Percentiles rank a stretch among this genome's conserved stretches.
These are phyloP conservation scores for Ectemnius lituratus DNA, from an alignment of 2,888 invertebrate genomes.

Conservation along the genomic window DNA sequence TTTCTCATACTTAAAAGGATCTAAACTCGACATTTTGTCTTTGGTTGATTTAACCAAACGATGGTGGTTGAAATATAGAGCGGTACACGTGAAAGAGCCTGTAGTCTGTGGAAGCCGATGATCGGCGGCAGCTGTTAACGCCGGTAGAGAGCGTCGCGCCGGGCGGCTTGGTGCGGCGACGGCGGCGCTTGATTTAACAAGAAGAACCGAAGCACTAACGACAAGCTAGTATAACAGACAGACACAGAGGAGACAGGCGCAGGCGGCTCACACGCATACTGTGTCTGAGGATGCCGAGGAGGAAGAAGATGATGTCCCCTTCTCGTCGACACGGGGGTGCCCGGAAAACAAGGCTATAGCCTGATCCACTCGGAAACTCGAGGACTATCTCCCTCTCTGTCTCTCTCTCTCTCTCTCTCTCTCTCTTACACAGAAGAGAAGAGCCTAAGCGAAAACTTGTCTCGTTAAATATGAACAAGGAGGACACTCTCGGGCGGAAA, in stretches of 20 bases:
- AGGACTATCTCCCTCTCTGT: conserved; percentile 35
- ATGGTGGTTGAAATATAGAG: no score
- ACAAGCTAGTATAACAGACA: conserved; percentile 35
- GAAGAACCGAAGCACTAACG: conserved; percentile 48
- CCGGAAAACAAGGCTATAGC: conserved; percentile 4
- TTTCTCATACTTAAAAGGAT: no score
- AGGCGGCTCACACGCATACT: not conserved
- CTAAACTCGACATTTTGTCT: no score
- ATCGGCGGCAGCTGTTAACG: conserved; percentile 58
- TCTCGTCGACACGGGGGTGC: no score
- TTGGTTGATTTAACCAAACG: no score
- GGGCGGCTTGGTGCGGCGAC: no score
- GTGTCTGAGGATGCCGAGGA: not conserved
- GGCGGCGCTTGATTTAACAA: conserved; percentile 31
- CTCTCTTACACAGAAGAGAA: not conserved
- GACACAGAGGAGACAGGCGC: conserved; percentile 13
- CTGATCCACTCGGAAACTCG: conserved; percentile 38
- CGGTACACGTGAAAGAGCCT: no score
- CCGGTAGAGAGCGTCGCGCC: not conserved
- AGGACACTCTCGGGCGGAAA: conserved; percentile 25
- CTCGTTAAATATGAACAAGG: conserved; percentile 46
- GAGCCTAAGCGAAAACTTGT: conserved; percentile 50
- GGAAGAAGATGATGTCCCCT: conserved; percentile 12
- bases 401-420: no score
- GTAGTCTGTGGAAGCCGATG: conserved; percentile 40